Percentiles rank a stretch among this genome's conserved stretches.
Conservation (phyloP, 1,140 invertebrate genomes). For the Hycleus phaleratus region DNA sequence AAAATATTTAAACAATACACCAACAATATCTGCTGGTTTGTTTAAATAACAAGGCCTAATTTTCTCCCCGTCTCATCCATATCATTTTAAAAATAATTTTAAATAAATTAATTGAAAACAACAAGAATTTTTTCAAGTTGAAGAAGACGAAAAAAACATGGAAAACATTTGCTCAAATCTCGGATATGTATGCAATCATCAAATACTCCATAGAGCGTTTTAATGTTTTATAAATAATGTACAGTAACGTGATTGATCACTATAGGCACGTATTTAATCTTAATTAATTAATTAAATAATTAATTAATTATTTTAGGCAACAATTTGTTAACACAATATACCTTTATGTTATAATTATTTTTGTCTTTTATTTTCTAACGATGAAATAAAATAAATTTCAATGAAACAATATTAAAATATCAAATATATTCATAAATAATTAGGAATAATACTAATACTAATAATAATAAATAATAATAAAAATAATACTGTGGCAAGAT, state of each 20-base stretch:
- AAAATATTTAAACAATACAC: no score
- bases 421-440: constrained; percentile 14
- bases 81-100: constrained; percentile 5
- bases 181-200: constrained; percentile 21
- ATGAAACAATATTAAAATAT: constrained; percentile 17
- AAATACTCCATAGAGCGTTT: constrained; percentile 19
- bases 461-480: constrained; percentile 3
- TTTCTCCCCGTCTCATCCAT: not conserved
- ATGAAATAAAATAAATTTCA: constrained; percentile 4
- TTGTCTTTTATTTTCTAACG: not conserved
- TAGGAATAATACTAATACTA: constrained; percentile 5
- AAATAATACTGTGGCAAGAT: constrained; percentile 9
- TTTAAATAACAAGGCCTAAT: constrained; percentile 2
- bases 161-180: constrained; percentile 22
- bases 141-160: not conserved
- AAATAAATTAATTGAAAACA: not conserved
- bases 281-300: not conserved
- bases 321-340: not conserved
- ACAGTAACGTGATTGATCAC: constrained; percentile 21
- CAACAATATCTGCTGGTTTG: no score
- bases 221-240: constrained; percentile 24
- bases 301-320: not conserved
- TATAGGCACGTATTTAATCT: constrained; percentile 22
- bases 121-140: no score
- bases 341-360: no score